A percentile compares a stretch with the other conserved stretches of the same genome.
Conservation (phyloP, 2,888 invertebrate species). For the Diarsia mendica region DNA sequence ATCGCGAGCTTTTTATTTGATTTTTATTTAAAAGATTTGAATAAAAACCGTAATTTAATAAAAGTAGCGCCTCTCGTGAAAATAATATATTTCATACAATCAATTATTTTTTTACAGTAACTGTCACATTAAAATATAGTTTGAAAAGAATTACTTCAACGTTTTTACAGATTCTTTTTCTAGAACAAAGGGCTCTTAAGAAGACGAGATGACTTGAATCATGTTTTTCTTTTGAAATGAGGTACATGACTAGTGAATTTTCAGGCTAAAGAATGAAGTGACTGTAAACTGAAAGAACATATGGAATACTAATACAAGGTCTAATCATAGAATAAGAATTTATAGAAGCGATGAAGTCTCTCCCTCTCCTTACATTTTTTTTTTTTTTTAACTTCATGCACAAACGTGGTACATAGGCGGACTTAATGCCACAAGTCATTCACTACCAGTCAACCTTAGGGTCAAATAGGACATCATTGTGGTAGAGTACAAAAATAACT, state of each 20-base stretch:
- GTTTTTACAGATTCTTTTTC: neutral
- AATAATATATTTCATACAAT: neutral
- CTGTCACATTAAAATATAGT: neutral
- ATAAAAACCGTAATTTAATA: neutral
- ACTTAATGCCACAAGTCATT: too few species aligned
- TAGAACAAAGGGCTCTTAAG: neutral
- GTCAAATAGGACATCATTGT: too few species aligned
- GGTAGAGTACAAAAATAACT: too few species aligned
- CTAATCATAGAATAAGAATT: constrained; percentile 17
- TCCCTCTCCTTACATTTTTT: neutral
- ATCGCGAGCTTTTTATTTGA: neutral
- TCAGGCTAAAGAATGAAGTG: constrained; percentile 22
- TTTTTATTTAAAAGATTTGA: neutral
- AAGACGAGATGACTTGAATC: constrained; percentile 13
- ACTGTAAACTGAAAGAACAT: constrained; percentile 28
- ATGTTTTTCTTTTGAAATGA: constrained; percentile 15
- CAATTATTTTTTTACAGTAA: neutral
- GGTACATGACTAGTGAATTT: constrained; percentile 29
- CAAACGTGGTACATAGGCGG: too few species aligned
- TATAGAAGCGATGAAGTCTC: constrained; percentile 5
- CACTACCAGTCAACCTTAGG: too few species aligned
- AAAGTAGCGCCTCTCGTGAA: neutral
- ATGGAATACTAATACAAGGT: constrained; percentile 48
- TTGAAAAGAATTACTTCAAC: constrained; percentile 5
- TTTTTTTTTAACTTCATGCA: too few species aligned